Percentiles rank a stretch among this genome's conserved stretches.
Evolutionary conservation across 2,113 vertebrate species (phyloP).

Genomic region (Gobio gobio): DNA sequence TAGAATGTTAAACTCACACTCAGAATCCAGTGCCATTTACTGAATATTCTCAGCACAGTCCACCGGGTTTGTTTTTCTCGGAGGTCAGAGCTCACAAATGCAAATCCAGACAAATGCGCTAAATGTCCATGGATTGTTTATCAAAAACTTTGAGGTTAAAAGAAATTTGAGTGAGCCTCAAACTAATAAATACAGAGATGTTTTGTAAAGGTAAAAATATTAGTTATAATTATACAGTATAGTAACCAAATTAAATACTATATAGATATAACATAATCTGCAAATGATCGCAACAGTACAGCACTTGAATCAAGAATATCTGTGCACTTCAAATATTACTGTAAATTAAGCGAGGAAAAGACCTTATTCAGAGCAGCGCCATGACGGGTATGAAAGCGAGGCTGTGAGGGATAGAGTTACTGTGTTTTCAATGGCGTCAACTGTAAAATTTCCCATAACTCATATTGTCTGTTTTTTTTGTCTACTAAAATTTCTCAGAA

Average conservation of each 20-base stretch:
- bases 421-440: too few species aligned
- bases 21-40: slow-evolving; percentile 54
- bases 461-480: too few species aligned
- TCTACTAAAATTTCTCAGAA: too few species aligned
- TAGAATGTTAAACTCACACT: slow-evolving; percentile 71
- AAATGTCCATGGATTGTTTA: neutral
- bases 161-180: neutral
- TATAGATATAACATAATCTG: neutral
- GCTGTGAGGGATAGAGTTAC: too few species aligned
- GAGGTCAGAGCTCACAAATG: slow-evolving; percentile 9
- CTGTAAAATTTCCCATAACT: too few species aligned
- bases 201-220: neutral
- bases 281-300: neutral
- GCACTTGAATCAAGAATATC: neutral
- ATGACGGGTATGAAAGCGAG: too few species aligned
- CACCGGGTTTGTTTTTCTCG: slow-evolving; percentile 43
- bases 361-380: too few species aligned
- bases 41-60: slow-evolving; percentile 23
- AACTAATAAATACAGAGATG: neutral
- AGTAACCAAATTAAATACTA: neutral
- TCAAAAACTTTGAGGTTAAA: neutral
- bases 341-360: neutral
- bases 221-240: neutral
- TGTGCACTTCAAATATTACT: neutral
- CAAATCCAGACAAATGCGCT: slow-evolving; percentile 39